phyloP scores from a whole-genome alignment of 2,113 vertebrate species.

The Bungarus multicinctus region DNA sequence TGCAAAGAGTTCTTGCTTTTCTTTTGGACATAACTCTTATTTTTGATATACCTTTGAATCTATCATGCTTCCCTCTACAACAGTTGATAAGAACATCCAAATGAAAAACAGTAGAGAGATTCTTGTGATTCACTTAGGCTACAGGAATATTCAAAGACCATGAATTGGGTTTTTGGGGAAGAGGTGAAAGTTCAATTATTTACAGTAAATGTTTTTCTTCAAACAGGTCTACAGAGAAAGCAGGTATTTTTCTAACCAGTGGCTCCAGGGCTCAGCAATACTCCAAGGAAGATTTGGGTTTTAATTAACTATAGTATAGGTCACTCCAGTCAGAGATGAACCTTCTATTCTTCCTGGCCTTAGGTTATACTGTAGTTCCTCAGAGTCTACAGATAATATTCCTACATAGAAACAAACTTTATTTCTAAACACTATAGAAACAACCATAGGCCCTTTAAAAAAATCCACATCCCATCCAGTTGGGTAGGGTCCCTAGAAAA shows the following conservation, averaged over 20 bases:
- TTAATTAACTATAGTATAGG: background rate
- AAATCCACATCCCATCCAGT: background rate
- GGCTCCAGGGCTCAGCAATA: background rate
- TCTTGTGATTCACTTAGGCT: background rate
- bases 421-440: background rate
- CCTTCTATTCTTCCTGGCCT: background rate
- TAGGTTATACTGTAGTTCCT: background rate
- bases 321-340: background rate
- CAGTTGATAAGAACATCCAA: background rate
- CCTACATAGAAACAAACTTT: background rate
- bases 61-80: background rate
- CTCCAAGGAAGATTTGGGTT: background rate
- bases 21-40: background rate
- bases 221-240: background rate
- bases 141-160: background rate
- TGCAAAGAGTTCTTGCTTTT: background rate
- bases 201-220: background rate
- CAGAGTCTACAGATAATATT: background rate
- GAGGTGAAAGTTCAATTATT: background rate
- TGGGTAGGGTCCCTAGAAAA: background rate
- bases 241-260: background rate
- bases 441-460: background rate
- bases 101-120: background rate
- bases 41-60: background rate
- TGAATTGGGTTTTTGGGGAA: background rate